phyloP scores from a whole-genome alignment of 2,888 invertebrate species.

The Gasteruption jaculator region DNA sequence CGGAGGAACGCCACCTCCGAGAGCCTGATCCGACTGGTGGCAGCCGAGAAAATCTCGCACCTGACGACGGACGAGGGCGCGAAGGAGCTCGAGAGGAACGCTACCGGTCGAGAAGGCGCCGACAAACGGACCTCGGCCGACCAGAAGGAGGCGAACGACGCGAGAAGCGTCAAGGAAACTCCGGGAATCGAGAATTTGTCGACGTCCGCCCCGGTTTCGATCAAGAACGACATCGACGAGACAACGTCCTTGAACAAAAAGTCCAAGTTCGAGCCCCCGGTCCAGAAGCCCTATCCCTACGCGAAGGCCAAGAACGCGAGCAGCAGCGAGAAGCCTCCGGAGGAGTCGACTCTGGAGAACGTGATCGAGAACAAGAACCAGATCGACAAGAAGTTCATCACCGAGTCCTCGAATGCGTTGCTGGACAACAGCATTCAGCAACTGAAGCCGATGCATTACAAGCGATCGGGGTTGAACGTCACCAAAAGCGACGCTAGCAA shows the following conservation, averaged over 20 bases:
- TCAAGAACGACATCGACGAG: slow-evolving; percentile 14
- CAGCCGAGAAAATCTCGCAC: not conserved
- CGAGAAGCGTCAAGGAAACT: too few relatives aligned
- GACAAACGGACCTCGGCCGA: too few relatives aligned
- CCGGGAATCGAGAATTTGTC: too few relatives aligned
- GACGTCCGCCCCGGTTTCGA: too few relatives aligned
- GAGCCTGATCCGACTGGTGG: not conserved
- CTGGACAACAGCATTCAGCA: slow-evolving; percentile 39
- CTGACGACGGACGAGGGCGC: slow-evolving; percentile 1
- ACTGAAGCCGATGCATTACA: slow-evolving; percentile 29
- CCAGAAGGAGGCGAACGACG: too few relatives aligned
- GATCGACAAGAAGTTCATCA: slow-evolving; percentile 30
- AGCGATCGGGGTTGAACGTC: slow-evolving; percentile 26
- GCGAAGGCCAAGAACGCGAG: slow-evolving; percentile 17
- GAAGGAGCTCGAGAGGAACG: slow-evolving; percentile 8
- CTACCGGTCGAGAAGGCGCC: not conserved
- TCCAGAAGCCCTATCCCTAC: slow-evolving; percentile 37
- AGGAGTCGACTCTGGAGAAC: slow-evolving; percentile 13
- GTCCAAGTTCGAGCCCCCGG: too few relatives aligned
- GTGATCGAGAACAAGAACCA: slow-evolving; percentile 15
- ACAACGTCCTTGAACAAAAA: too few relatives aligned
- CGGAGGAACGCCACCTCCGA: slow-evolving; percentile 19
- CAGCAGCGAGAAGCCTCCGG: slow-evolving; percentile 7
- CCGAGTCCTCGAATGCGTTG: slow-evolving; percentile 34
- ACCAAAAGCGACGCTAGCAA: slow-evolving; percentile 18